phyloP scores from a whole-genome alignment of 2,888 invertebrate species.

The Agrotis exclamationis region DNA sequence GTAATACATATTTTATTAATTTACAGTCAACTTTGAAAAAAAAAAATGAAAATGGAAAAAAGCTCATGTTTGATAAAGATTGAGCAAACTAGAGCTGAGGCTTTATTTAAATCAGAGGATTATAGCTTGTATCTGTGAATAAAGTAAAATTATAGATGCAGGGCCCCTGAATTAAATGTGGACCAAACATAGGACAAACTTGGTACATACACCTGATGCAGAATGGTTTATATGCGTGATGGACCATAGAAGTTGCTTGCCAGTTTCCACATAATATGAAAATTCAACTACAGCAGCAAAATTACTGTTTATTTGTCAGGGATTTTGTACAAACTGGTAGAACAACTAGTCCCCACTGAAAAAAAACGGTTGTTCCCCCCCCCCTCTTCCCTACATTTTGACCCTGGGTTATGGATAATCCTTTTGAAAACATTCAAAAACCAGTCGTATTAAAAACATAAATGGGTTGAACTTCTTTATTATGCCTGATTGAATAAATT shows the following conservation, averaged over 20 bases:
- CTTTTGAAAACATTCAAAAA: background rate
- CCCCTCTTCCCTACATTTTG: background rate
- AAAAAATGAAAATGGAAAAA: background rate
- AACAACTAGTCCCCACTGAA: background rate
- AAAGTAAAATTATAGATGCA: conserved; percentile 11
- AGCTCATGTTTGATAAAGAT: background rate
- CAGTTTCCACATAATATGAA: background rate
- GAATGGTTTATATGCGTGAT: background rate
- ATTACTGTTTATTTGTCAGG: background rate
- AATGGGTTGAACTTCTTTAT: background rate
- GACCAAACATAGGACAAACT: too few species aligned
- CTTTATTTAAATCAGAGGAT: background rate
- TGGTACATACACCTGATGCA: background rate
- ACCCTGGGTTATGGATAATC: background rate
- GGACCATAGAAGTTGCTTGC: background rate
- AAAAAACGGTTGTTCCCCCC: background rate
- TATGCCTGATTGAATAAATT: background rate
- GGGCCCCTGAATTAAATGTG: conserved; percentile 7
- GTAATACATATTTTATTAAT: conserved; percentile 31
- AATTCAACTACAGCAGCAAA: background rate
- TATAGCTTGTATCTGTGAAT: background rate
- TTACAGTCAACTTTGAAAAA: conserved; percentile 9
- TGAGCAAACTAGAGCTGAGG: conserved; percentile 4
- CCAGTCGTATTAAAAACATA: background rate
- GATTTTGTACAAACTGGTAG: background rate